Conservation (phyloP, 2,888 invertebrate species). For the Halocaridina rubra region DNA sequence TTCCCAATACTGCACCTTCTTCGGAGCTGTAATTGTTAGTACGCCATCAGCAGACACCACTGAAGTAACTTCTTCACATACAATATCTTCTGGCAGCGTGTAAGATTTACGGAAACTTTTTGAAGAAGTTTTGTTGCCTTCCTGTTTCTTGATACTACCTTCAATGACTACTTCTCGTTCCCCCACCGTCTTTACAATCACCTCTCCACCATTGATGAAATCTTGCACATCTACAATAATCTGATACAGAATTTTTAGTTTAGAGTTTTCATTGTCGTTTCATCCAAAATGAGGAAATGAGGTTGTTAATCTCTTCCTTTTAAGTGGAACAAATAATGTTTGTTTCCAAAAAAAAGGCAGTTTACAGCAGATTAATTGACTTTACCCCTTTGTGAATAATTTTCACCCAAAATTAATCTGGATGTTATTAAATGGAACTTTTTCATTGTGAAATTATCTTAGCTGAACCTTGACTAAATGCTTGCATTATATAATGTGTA, state of each 20-base stretch:
- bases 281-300: no score
- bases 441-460: neutral
- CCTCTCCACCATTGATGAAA: slow-evolving; percentile 36
- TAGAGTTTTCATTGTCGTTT: no score
- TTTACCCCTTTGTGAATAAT: neutral
- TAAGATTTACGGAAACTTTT: slow-evolving; percentile 25
- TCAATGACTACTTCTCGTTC: slow-evolving; percentile 25
- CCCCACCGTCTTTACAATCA: slow-evolving; percentile 16
- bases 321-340: neutral
- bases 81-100: slow-evolving; percentile 11
- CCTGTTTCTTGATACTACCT: slow-evolving; percentile 28
- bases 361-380: neutral
- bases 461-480: neutral
- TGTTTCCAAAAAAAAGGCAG: neutral
- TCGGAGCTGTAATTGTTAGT: slow-evolving; percentile 34
- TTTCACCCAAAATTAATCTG: neutral
- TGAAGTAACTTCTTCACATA: slow-evolving; percentile 10
- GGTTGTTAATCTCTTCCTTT: no score
- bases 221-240: slow-evolving; percentile 41
- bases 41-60: slow-evolving; percentile 46
- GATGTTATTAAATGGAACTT: neutral
- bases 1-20: slow-evolving; percentile 28
- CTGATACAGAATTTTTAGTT: no score
- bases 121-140: neutral
- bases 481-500: no score